Conservation (phyloP, 2,113 vertebrate species). For the Corythoichthys haematopterus region DNA sequence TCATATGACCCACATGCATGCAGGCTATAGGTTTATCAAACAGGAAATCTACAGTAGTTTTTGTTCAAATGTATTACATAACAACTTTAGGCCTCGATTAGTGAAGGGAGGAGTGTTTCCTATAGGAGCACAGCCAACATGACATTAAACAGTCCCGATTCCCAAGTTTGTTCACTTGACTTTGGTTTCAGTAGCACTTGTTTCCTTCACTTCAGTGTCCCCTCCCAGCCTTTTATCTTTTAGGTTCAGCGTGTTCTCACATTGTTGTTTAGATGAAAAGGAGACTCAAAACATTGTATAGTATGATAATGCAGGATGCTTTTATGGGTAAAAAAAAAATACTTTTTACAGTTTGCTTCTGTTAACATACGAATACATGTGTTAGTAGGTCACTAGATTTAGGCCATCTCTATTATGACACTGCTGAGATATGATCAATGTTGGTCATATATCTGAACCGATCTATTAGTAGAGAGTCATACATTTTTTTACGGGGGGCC, state of each 20-base stretch:
- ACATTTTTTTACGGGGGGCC: too few relatives aligned
- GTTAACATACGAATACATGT: background rate
- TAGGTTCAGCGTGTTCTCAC: slow-evolving; percentile 40
- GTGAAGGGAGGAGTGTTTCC: background rate
- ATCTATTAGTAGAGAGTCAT: background rate
- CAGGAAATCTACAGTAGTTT: background rate
- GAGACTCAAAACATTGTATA: slow-evolving; percentile 9
- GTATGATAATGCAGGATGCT: background rate
- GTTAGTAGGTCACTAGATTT: slow-evolving; percentile 27
- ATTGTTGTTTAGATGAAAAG: slow-evolving; percentile 37
- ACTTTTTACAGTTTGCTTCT: background rate
- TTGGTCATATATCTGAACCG: slow-evolving; percentile 6
- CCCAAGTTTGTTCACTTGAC: slow-evolving; percentile 38
- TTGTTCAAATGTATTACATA: slow-evolving; percentile 5
- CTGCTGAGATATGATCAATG: slow-evolving; percentile 26
- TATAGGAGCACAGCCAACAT: background rate
- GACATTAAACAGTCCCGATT: slow-evolving; percentile 32
- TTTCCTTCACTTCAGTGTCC: slow-evolving; percentile 23
- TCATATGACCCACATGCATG: slow-evolving; percentile 30
- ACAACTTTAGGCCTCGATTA: background rate
- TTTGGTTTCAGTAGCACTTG: slow-evolving; percentile 47
- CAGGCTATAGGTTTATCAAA: slow-evolving; percentile 15
- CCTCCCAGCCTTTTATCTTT: slow-evolving; percentile 49
- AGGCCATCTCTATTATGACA: background rate
- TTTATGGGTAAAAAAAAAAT: too few relatives aligned